Conservation (phyloP, 2,113 vertebrate genomes). For the Hoplias malabaricus region DNA sequence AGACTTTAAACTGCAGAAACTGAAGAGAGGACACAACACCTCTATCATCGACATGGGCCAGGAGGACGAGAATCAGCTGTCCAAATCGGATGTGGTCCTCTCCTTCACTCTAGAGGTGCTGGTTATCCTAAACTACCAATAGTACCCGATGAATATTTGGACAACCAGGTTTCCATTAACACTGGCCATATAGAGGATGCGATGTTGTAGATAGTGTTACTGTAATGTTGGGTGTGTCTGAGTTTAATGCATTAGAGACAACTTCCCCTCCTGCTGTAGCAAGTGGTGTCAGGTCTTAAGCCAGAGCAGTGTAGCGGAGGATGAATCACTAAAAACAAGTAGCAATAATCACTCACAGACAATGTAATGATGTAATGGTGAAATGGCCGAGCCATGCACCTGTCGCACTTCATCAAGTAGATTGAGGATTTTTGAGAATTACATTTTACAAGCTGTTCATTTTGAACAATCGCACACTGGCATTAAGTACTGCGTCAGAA, state of each 20-base stretch:
- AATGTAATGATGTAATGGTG: background rate
- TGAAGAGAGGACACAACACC: constrained; percentile 95
- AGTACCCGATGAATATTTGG: no score
- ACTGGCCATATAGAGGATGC: background rate
- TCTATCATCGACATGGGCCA: constrained; percentile 99
- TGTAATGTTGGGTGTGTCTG: background rate
- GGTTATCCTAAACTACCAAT: background rate
- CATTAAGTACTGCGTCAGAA: constrained; percentile 13
- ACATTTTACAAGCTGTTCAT: background rate
- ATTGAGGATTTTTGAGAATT: constrained; percentile 30
- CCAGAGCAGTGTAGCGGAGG: background rate
- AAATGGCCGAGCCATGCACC: background rate
- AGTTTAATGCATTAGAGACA: background rate
- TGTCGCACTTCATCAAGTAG: constrained; percentile 1
- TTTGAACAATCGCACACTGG: background rate
- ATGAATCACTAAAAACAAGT: background rate
- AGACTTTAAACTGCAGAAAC: constrained; percentile 98
- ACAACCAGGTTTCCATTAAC: no score
- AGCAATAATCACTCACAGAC: background rate
- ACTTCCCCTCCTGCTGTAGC: background rate
- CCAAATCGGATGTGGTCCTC: constrained; percentile 95
- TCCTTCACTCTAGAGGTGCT: constrained; percentile 94
- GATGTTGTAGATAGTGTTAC: background rate
- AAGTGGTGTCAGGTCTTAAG: background rate
- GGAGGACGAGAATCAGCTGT: constrained; percentile 96